A percentile compares a stretch with the other conserved stretches of the same genome.
phyloP scores from a whole-genome alignment of 2,797 vertebrate genomes.

The Lemur catta region DNA sequence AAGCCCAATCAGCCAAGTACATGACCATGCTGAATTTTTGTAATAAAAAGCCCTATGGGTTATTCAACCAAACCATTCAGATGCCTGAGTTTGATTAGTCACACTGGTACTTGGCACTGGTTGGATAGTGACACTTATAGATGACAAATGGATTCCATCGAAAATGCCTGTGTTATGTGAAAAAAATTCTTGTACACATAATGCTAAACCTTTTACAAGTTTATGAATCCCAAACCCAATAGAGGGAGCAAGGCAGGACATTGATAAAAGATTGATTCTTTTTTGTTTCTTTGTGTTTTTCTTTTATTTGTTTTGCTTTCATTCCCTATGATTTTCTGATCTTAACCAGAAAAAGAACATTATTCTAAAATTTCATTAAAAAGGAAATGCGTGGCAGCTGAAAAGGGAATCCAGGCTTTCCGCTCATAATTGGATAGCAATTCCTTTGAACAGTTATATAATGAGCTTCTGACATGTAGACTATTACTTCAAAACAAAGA shows the following conservation, averaged over 20 bases:
- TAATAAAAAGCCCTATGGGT: neutral
- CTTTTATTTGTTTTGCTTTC: neutral
- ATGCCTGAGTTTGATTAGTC: neutral
- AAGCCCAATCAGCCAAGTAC: neutral
- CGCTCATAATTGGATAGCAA: neutral
- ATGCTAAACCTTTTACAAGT: neutral
- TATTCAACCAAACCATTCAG: neutral
- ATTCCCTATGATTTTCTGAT: neutral
- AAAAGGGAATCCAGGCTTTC: conserved; percentile 25
- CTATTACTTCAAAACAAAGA: neutral
- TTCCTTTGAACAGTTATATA: neutral
- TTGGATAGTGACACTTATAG: neutral
- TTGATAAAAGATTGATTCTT: neutral
- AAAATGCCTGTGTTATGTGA: neutral
- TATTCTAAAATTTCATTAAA: neutral
- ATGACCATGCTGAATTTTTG: neutral
- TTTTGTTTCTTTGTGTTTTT: neutral
- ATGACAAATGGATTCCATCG: neutral
- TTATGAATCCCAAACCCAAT: neutral
- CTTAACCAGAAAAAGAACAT: neutral
- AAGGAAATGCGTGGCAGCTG: neutral
- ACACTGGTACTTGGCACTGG: neutral
- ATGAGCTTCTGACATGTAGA: neutral
- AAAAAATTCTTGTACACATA: neutral
- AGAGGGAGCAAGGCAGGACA: neutral